These are phyloP conservation scores for Indri indri DNA, from an alignment of 2,113 vertebrate species.

Conservation along the genomic window DNA sequence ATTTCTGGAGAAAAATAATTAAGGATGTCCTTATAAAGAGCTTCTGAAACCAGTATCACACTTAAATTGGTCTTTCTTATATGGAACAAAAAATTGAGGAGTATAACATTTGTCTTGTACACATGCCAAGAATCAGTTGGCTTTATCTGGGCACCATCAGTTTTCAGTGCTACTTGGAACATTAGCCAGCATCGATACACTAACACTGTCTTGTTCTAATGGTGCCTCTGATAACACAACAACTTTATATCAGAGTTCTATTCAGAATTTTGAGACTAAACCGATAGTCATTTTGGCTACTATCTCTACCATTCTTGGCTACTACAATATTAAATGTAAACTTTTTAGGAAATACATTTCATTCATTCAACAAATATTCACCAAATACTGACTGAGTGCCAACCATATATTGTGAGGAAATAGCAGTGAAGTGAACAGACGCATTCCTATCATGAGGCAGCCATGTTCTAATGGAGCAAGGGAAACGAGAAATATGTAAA, in stretches of 20 bases:
- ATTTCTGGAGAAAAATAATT: not conserved
- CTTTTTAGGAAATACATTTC: not conserved
- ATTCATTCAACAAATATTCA: not conserved
- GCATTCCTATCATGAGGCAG: not conserved
- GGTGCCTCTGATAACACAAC: not conserved
- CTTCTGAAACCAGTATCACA: not conserved
- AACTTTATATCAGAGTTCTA: not conserved
- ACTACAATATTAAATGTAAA: not conserved
- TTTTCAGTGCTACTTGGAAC: not conserved
- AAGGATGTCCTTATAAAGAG: not conserved
- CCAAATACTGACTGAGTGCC: not conserved
- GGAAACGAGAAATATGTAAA: not conserved
- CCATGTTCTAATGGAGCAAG: not conserved
- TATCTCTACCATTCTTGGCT: not conserved
- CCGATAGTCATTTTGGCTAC: not conserved
- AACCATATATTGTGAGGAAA: not conserved
- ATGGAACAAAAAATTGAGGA: not conserved
- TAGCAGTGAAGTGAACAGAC: not conserved
- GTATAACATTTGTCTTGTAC: rapidly evolving
- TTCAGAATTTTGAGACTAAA: not conserved
- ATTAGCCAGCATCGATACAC: too few relatives aligned
- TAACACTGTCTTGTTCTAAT: not conserved
- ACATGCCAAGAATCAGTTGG: not conserved
- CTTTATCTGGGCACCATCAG: not conserved
- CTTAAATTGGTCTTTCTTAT: not conserved